These are phyloP conservation scores for Aplysia californica DNA, from an alignment of 1,140 invertebrate species.

Conservation along the genomic window DNA sequence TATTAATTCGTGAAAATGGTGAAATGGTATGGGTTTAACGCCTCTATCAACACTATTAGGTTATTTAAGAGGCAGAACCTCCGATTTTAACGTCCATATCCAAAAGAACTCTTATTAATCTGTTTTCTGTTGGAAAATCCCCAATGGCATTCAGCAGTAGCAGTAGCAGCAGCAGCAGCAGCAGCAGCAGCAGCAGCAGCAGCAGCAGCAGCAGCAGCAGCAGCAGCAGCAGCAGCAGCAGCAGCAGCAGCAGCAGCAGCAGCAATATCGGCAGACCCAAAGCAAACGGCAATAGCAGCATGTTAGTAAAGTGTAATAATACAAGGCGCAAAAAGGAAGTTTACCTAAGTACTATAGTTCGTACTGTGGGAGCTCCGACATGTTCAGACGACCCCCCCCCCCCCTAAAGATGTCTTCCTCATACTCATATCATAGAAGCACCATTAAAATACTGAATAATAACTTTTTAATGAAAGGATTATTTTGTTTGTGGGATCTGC, in stretches of 20 bases:
- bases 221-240: conserved; percentile 1
- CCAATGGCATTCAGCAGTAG: not conserved
- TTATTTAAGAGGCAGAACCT: too few species aligned
- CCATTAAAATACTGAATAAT: not conserved
- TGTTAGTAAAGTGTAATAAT: not conserved
- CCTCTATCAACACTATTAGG: too few species aligned
- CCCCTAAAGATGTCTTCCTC: too few species aligned
- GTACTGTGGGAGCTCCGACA: not conserved
- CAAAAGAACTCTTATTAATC: not conserved
- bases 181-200: conserved; percentile 2
- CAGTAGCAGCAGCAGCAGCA: not conserved
- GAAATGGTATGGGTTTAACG: too few species aligned
- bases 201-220: conserved; percentile 9
- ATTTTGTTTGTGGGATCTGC: too few species aligned
- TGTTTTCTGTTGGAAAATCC: not conserved
- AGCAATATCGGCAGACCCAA: not conserved
- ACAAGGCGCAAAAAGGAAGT: not conserved
- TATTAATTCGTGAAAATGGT: not conserved
- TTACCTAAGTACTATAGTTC: not conserved
- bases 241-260: conserved; percentile 2
- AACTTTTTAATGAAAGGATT: not conserved
- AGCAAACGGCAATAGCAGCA: not conserved
- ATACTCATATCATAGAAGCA: not conserved
- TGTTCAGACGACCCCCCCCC: not conserved
- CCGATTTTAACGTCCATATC: too few species aligned